Conservation (phyloP, 2,797 vertebrate genomes). For the Xiphophorus birchmanni region DNA sequence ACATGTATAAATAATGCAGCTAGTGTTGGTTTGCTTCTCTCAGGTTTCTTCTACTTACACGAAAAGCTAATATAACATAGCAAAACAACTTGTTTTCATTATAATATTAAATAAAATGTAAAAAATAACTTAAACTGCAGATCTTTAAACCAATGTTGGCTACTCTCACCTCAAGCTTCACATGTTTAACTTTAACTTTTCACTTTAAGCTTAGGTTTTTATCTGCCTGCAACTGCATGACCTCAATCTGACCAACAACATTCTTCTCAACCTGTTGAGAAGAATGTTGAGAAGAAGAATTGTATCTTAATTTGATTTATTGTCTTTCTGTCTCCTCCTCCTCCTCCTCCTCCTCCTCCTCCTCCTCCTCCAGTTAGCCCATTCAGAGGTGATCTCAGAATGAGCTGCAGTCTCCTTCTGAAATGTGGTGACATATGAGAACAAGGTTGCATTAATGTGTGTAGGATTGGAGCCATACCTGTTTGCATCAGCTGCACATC, state of each 20-base stretch:
- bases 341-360: background rate
- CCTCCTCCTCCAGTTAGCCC: background rate
- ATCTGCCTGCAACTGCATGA: background rate
- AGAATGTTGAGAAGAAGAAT: too few species aligned
- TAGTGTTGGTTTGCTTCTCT: conserved; percentile 1
- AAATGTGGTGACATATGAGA: too few species aligned
- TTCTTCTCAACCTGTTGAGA: background rate
- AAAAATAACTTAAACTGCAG: background rate
- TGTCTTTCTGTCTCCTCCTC: background rate
- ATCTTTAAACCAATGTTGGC: background rate
- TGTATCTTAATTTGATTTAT: background rate
- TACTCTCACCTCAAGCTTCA: background rate
- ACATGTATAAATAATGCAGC: background rate
- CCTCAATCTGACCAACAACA: background rate
- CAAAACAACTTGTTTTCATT: background rate
- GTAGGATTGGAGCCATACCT: background rate
- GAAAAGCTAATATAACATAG: background rate
- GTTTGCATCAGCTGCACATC: background rate
- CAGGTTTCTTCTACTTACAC: background rate
- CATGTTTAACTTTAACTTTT: background rate
- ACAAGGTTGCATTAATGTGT: background rate
- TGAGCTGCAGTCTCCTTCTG: too few species aligned
- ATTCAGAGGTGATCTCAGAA: background rate
- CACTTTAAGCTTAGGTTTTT: background rate
- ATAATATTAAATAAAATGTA: background rate